These are phyloP conservation scores for Lathamus discolor DNA, from an alignment of 2,113 vertebrate species.

Conservation along the genomic window DNA sequence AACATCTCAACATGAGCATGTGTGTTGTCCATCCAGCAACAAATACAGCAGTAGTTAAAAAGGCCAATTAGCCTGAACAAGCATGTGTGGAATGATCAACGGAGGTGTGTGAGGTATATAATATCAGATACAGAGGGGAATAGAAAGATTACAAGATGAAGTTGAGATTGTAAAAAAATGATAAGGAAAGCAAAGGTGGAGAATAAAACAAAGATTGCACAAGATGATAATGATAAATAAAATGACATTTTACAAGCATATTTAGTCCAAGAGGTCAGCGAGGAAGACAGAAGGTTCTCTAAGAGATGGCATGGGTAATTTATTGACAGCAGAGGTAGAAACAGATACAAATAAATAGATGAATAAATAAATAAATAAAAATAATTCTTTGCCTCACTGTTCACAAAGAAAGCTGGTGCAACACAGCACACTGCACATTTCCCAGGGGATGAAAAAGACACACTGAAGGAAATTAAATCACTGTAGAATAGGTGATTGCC, in stretches of 20 bases:
- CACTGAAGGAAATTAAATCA: conserved; percentile 66
- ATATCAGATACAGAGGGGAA: conserved; percentile 67
- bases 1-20: not conserved
- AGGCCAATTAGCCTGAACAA: conserved; percentile 56
- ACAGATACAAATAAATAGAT: conserved; percentile 33
- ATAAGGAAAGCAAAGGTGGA: conserved; percentile 66
- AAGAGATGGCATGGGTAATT: conserved; percentile 60
- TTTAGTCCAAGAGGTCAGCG: conserved; percentile 53
- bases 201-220: conserved; percentile 61
- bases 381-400: conserved; percentile 45
- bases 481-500: conserved; percentile 61
- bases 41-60: conserved; percentile 43
- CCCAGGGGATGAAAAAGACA: conserved; percentile 61
- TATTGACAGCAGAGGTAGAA: conserved; percentile 65
- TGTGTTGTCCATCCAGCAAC: conserved; percentile 14
- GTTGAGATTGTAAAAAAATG: conserved; percentile 55
- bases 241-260: conserved; percentile 64
- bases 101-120: conserved; percentile 13
- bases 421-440: conserved; percentile 40
- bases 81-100: conserved; percentile 3
- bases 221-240: conserved; percentile 67
- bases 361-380: not conserved
- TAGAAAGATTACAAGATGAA: conserved; percentile 67
- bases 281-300: conserved; percentile 66
- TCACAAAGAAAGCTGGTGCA: conserved; percentile 59